phyloP scores from a whole-genome alignment of 2,113 vertebrate species.

The Plotosus lineatus region DNA sequence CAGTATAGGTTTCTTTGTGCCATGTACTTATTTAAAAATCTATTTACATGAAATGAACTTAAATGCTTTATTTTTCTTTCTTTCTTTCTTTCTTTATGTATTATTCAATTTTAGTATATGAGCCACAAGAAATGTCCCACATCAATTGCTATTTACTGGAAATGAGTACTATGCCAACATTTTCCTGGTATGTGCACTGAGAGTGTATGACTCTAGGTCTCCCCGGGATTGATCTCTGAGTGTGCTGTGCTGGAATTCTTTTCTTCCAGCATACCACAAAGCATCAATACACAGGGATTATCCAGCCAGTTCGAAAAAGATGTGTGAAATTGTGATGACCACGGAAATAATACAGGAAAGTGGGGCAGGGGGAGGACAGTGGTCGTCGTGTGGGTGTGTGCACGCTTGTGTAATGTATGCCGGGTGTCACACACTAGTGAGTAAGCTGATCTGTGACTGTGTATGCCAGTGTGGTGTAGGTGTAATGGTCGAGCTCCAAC shows the following conservation, averaged over 20 bases:
- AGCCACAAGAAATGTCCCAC: neutral
- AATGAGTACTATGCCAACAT: conserved; percentile 2
- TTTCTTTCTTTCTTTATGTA: no score
- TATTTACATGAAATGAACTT: neutral
- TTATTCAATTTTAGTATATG: no score
- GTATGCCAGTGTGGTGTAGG: conserved; percentile 30
- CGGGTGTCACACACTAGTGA: conserved; percentile 55
- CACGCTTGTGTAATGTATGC: conserved; percentile 60
- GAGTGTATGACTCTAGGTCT: conserved; percentile 3
- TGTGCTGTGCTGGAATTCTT: conserved; percentile 48
- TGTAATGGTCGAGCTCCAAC: conserved; percentile 41
- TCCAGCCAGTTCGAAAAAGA: conserved; percentile 66
- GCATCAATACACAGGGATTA: conserved; percentile 65
- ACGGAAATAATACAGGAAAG: conserved; percentile 71
- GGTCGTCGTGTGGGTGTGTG: neutral
- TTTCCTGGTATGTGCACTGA: neutral
- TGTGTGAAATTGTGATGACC: conserved; percentile 72
- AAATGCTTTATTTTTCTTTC: no score
- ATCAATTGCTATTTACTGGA: neutral
- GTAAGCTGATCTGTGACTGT: conserved; percentile 62
- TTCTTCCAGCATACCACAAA: conserved; percentile 49
- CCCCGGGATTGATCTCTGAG: conserved; percentile 50
- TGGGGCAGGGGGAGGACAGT: neutral
- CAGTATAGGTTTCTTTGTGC: neutral
- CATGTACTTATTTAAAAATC: neutral